A percentile compares a stretch with the other conserved stretches of the same genome.
Evolutionary conservation across 2,113 vertebrate species (phyloP).

Genomic region (Coturnix japonica): DNA sequence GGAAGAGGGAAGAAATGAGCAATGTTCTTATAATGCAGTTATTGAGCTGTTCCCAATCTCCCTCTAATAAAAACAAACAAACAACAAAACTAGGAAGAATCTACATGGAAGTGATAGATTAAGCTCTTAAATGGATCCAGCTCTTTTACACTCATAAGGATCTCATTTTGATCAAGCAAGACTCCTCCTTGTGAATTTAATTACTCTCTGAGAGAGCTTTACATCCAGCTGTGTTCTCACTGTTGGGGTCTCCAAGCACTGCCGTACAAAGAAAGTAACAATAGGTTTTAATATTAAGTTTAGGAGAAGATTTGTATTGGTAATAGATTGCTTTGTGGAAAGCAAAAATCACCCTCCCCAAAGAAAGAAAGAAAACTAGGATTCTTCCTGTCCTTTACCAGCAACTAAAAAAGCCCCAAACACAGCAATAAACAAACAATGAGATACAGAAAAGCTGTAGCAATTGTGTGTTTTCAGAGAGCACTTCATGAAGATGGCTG

Average conservation of each 20-base stretch:
- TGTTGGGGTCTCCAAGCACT: not conserved
- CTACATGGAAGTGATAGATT: not conserved
- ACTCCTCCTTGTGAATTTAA: not conserved
- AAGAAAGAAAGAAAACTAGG: not conserved
- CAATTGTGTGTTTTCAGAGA: not conserved
- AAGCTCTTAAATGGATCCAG: not conserved
- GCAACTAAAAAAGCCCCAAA: not conserved
- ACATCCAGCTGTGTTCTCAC: not conserved
- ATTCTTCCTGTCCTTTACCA: not conserved
- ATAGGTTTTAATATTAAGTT: not conserved
- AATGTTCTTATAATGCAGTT: not conserved
- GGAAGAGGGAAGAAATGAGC: not conserved
- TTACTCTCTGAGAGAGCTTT: not conserved
- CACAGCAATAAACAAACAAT: too few species aligned
- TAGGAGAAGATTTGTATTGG: not conserved
- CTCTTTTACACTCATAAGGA: not conserved
- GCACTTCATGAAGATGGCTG: not conserved
- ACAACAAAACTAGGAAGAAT: not conserved
- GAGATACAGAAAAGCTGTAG: not conserved
- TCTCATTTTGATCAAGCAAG: not conserved
- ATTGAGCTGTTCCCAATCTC: not conserved
- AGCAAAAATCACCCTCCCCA: not conserved
- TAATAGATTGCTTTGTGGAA: not conserved
- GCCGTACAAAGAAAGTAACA: not conserved
- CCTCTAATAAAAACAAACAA: not conserved